Evolutionary conservation across 2,113 vertebrate genomes (phyloP).

Genomic region (Progne subis): DNA sequence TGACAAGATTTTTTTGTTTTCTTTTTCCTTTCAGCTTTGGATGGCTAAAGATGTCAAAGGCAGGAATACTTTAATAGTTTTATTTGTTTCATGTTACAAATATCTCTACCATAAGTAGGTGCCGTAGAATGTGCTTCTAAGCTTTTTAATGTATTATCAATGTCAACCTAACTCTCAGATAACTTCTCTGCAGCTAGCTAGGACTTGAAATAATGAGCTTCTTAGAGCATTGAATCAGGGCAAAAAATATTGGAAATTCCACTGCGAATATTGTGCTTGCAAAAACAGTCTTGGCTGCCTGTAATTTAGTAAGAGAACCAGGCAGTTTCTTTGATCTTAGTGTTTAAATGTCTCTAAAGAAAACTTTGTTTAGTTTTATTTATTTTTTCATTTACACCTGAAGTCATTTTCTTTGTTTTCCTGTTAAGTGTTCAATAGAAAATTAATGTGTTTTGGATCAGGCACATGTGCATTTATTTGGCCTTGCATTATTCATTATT

Average conservation of each 20-base stretch:
- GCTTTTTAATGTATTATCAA: conserved; percentile 35
- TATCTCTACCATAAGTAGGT: conserved; percentile 19
- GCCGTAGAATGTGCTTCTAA: not conserved
- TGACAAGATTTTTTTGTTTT: not conserved
- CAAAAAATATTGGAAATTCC: conserved; percentile 48
- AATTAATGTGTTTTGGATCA: not conserved
- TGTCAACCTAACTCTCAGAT: conserved; percentile 1
- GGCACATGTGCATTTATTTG: not conserved
- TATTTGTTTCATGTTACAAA: conserved; percentile 47
- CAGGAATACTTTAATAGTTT: conserved; percentile 17
- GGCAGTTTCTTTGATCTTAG: conserved; percentile 50
- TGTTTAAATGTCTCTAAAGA: conserved; percentile 55
- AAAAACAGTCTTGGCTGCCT: conserved; percentile 47
- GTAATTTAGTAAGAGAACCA: conserved; percentile 39
- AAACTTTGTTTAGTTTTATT: conserved; percentile 6
- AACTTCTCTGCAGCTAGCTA: conserved; percentile 17
- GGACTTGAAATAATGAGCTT: conserved; percentile 34
- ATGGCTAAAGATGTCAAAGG: conserved; percentile 6
- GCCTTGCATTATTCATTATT: conserved; percentile 7
- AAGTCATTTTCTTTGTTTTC: conserved; percentile 29
- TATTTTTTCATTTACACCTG: conserved; percentile 28
- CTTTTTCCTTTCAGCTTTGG: not conserved
- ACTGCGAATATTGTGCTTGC: conserved; percentile 29
- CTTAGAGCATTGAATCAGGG: conserved; percentile 16
- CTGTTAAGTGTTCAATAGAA: not conserved